phyloP scores from a whole-genome alignment of 2,113 vertebrate genomes.

The Pelmatolapia mariae region DNA sequence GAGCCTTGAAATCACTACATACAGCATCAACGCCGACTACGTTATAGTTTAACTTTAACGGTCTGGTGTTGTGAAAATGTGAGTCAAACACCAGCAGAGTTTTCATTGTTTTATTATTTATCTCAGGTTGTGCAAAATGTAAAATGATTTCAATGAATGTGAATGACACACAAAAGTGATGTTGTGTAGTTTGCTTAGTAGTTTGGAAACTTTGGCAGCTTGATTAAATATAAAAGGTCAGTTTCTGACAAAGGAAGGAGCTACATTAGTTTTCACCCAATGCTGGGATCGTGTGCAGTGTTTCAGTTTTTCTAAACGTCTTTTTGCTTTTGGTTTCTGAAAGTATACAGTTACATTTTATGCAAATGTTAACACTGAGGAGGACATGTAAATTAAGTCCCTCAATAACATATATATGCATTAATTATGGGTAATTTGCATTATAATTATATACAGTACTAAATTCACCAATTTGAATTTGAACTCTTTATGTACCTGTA shows the following conservation, averaged over 20 bases:
- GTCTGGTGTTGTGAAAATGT: not conserved
- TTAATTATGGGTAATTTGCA: not conserved
- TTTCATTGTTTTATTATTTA: not conserved
- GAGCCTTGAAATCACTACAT: not conserved
- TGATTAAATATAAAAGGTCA: not conserved
- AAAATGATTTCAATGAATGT: not conserved
- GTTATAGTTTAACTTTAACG: not conserved
- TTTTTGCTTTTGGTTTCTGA: not conserved
- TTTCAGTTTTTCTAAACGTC: not conserved
- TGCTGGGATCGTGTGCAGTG: accelerated
- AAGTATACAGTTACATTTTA: not conserved
- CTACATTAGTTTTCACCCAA: not conserved
- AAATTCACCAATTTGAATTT: not conserved
- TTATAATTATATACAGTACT: not conserved
- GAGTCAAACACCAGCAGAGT: not conserved
- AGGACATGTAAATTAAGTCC: not conserved
- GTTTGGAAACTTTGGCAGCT: not conserved
- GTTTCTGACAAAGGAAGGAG: not conserved
- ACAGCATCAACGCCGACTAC: not conserved
- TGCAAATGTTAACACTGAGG: not conserved
- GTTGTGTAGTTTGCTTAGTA: not conserved
- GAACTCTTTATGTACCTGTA: not conserved
- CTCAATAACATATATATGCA: not conserved
- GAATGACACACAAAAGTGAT: not conserved
- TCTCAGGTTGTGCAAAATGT: not conserved